A percentile compares a stretch with the other conserved stretches of the same genome.
These are phyloP conservation scores for Spermophilus dauricus DNA, from an alignment of 2,113 vertebrate species.

Conservation along the genomic window DNA sequence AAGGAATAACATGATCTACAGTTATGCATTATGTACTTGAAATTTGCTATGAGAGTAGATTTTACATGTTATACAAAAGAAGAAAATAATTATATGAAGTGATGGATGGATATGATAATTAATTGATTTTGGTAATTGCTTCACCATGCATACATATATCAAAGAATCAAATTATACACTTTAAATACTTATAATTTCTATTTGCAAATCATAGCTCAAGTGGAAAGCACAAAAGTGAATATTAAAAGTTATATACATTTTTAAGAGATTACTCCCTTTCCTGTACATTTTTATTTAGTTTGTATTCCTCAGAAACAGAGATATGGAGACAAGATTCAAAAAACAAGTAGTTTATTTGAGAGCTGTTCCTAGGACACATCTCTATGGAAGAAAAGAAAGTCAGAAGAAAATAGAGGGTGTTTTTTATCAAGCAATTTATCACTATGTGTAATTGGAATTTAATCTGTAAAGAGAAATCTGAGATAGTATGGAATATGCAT, in stretches of 20 bases:
- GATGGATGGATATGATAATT: neutral
- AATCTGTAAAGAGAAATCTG: neutral
- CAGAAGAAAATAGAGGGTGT: neutral
- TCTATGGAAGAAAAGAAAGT: neutral
- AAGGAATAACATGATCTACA: neutral
- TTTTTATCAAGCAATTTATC: neutral
- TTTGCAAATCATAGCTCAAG: neutral
- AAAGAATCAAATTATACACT: neutral
- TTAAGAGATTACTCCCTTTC: neutral
- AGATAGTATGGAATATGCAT: neutral
- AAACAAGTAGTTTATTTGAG: neutral
- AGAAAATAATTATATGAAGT: neutral
- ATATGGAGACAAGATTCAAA: neutral
- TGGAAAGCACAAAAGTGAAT: neutral
- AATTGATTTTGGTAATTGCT: neutral
- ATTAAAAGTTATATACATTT: neutral
- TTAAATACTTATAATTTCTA: neutral
- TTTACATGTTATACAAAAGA: neutral
- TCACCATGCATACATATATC: neutral
- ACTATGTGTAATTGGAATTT: neutral
- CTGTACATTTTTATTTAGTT: neutral
- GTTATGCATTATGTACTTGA: too few species aligned
- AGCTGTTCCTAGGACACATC: neutral
- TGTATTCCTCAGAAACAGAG: neutral
- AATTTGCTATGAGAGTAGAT: neutral